Evolutionary conservation across 2,888 invertebrate species (phyloP).

Genomic region (Acronicta aceris): DNA sequence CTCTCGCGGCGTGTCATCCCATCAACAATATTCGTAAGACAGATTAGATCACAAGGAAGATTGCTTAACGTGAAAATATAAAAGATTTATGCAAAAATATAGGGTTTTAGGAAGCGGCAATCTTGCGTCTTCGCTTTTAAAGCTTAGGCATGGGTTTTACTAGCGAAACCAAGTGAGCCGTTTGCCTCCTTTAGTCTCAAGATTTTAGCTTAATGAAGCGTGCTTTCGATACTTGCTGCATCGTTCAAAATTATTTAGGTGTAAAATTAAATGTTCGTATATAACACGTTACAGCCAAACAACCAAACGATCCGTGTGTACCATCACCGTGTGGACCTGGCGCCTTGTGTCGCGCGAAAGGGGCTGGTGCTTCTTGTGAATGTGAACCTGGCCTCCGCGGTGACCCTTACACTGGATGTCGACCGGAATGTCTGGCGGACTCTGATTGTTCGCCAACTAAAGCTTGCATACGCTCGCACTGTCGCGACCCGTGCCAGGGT

Average conservation of each 20-base stretch:
- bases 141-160: conserved; percentile 89
- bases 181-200: conserved; percentile 48
- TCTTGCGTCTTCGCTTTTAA: conserved; percentile 83
- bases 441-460: conserved; percentile 95
- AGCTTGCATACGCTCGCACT: conserved; percentile 95
- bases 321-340: conserved; percentile 95
- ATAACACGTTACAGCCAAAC: conserved; percentile 74
- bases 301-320: conserved; percentile 92
- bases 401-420: conserved; percentile 93
- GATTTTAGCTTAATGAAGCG: conserved; percentile 60
- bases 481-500: conserved; percentile 94
- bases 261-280: conserved; percentile 20
- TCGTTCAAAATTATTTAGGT: conserved; percentile 28
- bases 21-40: conserved; percentile 86
- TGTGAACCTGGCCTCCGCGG: conserved; percentile 93
- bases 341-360: conserved; percentile 93
- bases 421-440: conserved; percentile 96
- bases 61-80: conserved; percentile 65
- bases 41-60: conserved; percentile 77
- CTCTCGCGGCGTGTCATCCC: conserved; percentile 91
- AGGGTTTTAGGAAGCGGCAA: conserved; percentile 61
- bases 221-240: conserved; percentile 73
- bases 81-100: conserved; percentile 20
- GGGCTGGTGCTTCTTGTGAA: conserved; percentile 92
- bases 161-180: conserved; percentile 79